Base-by-base conservation (phyloP, 2,888 invertebrate species). In the Melangyna quadrimaculata region DNA sequence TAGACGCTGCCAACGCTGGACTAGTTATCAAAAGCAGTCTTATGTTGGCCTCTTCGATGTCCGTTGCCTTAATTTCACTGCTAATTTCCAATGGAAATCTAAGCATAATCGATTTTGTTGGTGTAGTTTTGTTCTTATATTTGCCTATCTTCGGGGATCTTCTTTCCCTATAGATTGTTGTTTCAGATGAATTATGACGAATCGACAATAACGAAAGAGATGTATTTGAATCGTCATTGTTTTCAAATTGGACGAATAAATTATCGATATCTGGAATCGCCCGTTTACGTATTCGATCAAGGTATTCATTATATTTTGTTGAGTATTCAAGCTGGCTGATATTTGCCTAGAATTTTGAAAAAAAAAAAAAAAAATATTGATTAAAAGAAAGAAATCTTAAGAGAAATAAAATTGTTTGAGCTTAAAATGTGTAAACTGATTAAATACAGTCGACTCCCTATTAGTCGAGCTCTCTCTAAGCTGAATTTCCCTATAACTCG, bases 251-350 rank as follows among this genome's bases (percentile, higher is more conserved):
- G 17, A 84, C 51, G 0, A 82, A 14, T 22, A 70, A 40, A 32
- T 70, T 71, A 45, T 57, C 55, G 3, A 79, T 35, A 10, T 87
- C 29, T 0, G 35, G 32, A 14, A 88, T 22, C 29, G 88, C 88
- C 2, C 88, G 90, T 84, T 91, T 89, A 53, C 90, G 91, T 17
- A 93, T 89, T 43, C 92, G 91, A 55, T 90, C 89, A 89, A 95
- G 92, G 91, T 95, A 95, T 90, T 93, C 93, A 87, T 92, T 91
- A 92, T 94, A 94, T 92, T 94, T 94, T 87, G 93, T 93, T 74
- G 93, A 93, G 91, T 94, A 95, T 90, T 95, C 95, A 87, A 93
- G 91, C 90, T 94, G 94, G 89, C 95, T 95, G 88, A 95, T 93
- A 92, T 95, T 95, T 88, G 94, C 94, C 95, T 95, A 93, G 10